Base-by-base conservation (phyloP, 2,888 invertebrate species). In the Clepsis dumicolana region DNA sequence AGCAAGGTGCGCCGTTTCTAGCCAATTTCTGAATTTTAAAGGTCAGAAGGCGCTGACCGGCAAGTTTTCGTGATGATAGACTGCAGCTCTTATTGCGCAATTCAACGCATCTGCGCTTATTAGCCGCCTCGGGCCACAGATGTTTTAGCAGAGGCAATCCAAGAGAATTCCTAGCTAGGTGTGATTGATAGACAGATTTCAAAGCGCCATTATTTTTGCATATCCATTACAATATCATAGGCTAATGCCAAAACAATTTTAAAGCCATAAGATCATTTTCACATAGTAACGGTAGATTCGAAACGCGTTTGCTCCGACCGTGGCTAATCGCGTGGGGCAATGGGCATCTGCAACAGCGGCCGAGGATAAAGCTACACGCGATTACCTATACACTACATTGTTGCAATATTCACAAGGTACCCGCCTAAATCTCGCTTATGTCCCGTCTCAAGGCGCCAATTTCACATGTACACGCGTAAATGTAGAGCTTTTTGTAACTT, bases 21-120 rank as follows among this genome's bases (percentile, higher is more conserved):
- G 76, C 77, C 76, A 83, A 85, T 18, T 77, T 77, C 75, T 82
- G 83, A 80, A 80, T 67, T 70, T 44, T 67, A 80, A 81, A 83
- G 81, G 83, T 82, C 77, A 82, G 72, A 75, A 68, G 74, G 65
- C 71, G 66, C 66, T 75, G 74, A 74, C 75, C 73, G 72, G 70
- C 64, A 29, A n/a, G 29, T 21, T 21, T 32, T 35, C 14, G 70
- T 69, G 72, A 70, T 73, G 76, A 74, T 75, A 70, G 65, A 66
- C 59, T 70, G 73, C 64, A 27, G 32, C 41, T 67, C 60, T 54
- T 53, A 48, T 71, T 72, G 57, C 32, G 64, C 64, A 71, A 72
- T 35, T 50, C 21, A 24, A 53, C 41, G 48, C 61, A 70, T 62
- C 65, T 70, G 61, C 44, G 66, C 62, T 67, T 67, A 62, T 62